Base-by-base conservation (phyloP, 1,140 invertebrate genomes). In the Antheraea mylitta region DNA sequence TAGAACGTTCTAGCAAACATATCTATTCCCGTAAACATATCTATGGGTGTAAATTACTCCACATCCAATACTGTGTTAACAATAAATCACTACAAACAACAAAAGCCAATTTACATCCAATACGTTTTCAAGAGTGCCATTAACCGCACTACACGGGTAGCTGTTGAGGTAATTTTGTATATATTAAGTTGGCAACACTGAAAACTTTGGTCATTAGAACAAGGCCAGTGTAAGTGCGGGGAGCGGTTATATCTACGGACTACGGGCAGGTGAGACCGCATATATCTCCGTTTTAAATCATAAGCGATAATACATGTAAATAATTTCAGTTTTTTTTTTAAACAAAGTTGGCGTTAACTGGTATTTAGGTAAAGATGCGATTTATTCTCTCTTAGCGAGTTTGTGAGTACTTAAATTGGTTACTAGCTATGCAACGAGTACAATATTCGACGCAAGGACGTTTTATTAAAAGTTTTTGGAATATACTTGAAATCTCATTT, bases 151-250 rank as follows among this genome's bases (percentile, higher is more conserved):
- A 53, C 22, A 61, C 60, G 60, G 61, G 60, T 45, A 63, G 64
- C 58, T 77, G 77, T 80, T 75, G 73, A 74, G 82, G 82, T 85
- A 86, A 86, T 88, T 86, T 83, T 82, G 79, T 81, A 78, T 83
- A 78, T 83, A 86, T 81, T 83, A 87, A 89, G 84, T 85, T 83
- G 71, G 70, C 67, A 77, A 70, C 74, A 69, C 64, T 77, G 78
- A 74, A 78, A 90, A 90, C 82, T 90, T 90, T 77, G 76, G 85
- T 86, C 87, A 90, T 90, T 90, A 90, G 79, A 81, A 80, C 76
- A 77, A 78, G 81, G 79, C 79, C 81, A 79, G 74, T 82, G 77
- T 82, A 80, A 83, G 81, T 82, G 80, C 76, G 70, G 70, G 76
- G 78, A 77, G 70, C 77, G 73, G 73, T 78, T 81, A 80, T 80